Percentiles rank a stretch among this genome's conserved stretches.
These are phyloP conservation scores for Cynopterus brachyotis DNA, from an alignment of 2,113 vertebrate genomes.

Conservation along the genomic window DNA sequence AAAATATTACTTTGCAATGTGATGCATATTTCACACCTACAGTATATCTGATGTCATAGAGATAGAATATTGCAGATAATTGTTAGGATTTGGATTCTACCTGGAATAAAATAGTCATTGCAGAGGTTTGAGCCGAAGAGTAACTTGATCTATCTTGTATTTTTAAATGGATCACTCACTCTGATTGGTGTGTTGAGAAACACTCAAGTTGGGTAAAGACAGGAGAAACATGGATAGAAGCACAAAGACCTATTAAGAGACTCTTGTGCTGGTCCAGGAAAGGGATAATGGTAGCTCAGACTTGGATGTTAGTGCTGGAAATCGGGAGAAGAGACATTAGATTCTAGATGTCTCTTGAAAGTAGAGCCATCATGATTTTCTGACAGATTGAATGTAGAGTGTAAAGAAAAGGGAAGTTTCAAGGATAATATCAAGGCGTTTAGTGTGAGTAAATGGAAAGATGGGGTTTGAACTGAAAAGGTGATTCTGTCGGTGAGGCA, in stretches of 20 bases:
- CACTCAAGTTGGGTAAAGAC: neutral
- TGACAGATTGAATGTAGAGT: neutral
- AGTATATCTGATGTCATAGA: neutral
- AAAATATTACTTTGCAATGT: neutral
- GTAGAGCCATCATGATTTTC: neutral
- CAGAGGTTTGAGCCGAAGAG: neutral
- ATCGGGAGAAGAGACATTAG: neutral
- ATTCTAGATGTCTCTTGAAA: conserved; percentile 22
- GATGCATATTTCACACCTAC: neutral
- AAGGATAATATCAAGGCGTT: neutral
- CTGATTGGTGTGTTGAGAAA: neutral
- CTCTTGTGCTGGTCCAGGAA: neutral
- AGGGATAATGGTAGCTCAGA: neutral
- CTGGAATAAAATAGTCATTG: neutral
- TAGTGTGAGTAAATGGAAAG: neutral
- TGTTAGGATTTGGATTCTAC: neutral
- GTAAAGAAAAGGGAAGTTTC: neutral
- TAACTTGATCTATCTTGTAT: neutral
- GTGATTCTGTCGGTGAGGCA: neutral
- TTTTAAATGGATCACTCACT: neutral
- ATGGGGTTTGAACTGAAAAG: neutral
- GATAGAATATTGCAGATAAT: neutral
- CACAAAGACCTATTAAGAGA: neutral
- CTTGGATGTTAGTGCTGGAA: neutral
- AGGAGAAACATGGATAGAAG: neutral